phyloP scores from a whole-genome alignment of 1,140 invertebrate species.

The Adoxophyes honmai region DNA sequence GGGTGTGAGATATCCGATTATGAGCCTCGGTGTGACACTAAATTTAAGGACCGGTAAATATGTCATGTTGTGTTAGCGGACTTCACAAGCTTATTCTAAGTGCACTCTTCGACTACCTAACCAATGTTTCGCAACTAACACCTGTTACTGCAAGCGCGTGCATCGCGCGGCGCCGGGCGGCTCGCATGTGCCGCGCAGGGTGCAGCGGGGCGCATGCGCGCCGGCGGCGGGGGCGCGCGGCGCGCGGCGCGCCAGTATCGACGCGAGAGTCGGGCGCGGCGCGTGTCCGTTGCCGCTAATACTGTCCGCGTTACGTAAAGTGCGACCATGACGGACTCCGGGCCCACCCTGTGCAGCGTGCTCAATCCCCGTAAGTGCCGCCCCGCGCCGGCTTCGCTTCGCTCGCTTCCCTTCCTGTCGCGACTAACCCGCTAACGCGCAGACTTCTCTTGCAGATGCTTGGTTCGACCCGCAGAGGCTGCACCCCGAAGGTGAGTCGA shows the following conservation, averaged over 20 bases:
- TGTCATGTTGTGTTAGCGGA: background rate
- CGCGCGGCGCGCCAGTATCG: constrained; percentile 60
- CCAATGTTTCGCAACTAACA: constrained; percentile 10
- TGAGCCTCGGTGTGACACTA: too few species aligned
- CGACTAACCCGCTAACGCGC: constrained; percentile 72
- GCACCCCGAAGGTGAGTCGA: constrained; percentile 89
- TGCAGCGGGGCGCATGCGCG: constrained; percentile 19
- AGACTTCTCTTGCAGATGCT: constrained; percentile 87
- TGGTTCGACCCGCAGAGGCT: constrained; percentile 93
- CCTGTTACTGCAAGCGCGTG: constrained; percentile 14
- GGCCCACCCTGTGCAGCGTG: constrained; percentile 65
- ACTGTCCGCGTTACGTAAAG: constrained; percentile 64
- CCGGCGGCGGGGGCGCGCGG: constrained; percentile 33
- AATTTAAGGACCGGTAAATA: background rate
- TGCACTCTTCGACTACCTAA: background rate
- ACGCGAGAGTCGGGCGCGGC: constrained; percentile 68
- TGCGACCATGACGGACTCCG: constrained; percentile 62
- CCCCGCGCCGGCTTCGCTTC: constrained; percentile 46
- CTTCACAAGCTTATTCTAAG: constrained; percentile 6
- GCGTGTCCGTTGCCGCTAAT: constrained; percentile 42
- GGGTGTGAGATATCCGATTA: too few species aligned
- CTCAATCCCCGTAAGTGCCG: constrained; percentile 67
- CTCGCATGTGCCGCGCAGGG: constrained; percentile 21
- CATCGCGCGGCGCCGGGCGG: constrained; percentile 23
- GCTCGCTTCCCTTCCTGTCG: constrained; percentile 58